A percentile compares a stretch with the other conserved stretches of the same genome.
These are phyloP conservation scores for Catharus ustulatus DNA, from an alignment of 2,797 vertebrate genomes.

Conservation along the genomic window DNA sequence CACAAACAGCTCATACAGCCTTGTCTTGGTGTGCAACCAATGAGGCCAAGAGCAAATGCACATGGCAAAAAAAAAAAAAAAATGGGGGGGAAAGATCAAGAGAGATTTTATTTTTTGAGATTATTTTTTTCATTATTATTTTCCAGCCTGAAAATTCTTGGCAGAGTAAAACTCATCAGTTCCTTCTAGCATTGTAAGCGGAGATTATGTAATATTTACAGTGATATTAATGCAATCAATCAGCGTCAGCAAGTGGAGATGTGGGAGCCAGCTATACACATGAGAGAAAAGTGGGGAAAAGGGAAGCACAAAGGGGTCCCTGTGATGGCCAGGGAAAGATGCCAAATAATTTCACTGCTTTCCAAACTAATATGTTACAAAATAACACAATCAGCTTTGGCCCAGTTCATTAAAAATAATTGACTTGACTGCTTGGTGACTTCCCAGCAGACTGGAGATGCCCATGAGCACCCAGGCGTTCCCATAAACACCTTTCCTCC, in stretches of 20 bases:
- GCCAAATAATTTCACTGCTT: constrained; percentile 66
- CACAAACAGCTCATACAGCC: background rate
- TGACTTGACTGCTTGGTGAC: constrained; percentile 51
- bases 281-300: constrained; percentile 47
- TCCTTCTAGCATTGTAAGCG: constrained; percentile 37
- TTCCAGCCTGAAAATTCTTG: constrained; percentile 44
- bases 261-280: constrained; percentile 46
- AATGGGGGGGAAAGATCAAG: background rate
- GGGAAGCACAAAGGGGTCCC: constrained; percentile 70
- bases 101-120: background rate
- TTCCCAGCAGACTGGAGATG: constrained; percentile 18
- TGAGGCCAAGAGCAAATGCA: background rate
- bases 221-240: constrained; percentile 75
- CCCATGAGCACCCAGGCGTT: background rate
- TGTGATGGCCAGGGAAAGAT: constrained; percentile 59
- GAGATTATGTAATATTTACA: constrained; percentile 73
- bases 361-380: constrained; percentile 59
- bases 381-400: constrained; percentile 56
- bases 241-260: constrained; percentile 59
- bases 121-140: constrained; percentile 33
- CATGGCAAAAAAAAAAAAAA: fast-evolving
- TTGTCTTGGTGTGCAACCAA: background rate
- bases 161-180: constrained; percentile 48
- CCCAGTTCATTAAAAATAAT: constrained; percentile 69
- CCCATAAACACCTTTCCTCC: constrained; percentile 12